Conservation (phyloP, 1,140 invertebrate genomes). For the Antheraea pernyi region DNA sequence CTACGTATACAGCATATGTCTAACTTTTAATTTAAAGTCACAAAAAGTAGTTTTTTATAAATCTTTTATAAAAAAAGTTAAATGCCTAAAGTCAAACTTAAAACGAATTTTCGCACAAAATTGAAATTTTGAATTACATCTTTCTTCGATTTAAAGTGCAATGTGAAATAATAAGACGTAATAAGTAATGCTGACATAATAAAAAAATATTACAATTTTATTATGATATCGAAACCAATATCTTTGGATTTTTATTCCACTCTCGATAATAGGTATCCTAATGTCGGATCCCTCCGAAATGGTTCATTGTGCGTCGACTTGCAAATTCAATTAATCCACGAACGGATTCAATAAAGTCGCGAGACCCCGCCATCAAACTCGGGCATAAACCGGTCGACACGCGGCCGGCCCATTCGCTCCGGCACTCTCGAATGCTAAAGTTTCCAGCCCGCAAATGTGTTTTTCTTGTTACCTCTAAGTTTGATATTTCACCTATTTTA, state of each 20-base stretch:
- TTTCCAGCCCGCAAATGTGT: conserved; percentile 42
- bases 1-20: too few relatives aligned
- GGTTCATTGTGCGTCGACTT: conserved; percentile 28
- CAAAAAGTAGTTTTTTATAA: too few relatives aligned
- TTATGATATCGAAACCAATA: not conserved
- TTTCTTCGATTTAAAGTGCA: too few relatives aligned
- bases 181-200: too few relatives aligned
- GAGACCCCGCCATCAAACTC: conserved; percentile 30
- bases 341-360: conserved; percentile 34
- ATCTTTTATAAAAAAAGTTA: too few relatives aligned
- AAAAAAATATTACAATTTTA: not conserved
- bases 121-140: too few relatives aligned
- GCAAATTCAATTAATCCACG: conserved; percentile 42
- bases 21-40: too few relatives aligned
- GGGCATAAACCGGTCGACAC: conserved; percentile 30
- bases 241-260: conserved; percentile 19
- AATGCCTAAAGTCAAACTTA: too few relatives aligned
- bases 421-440: conserved; percentile 24
- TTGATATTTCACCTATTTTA: conserved; percentile 32
- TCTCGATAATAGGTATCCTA: conserved; percentile 30
- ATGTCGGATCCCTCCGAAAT: conserved; percentile 16
- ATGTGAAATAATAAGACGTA: too few relatives aligned
- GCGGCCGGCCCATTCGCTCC: conserved; percentile 23
- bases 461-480: conserved; percentile 42
- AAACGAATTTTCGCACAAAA: too few relatives aligned